Percentiles rank a stretch among this genome's conserved stretches.
Conservation (phyloP, 2,797 vertebrate genomes). For the Buceros bicornis region DNA sequence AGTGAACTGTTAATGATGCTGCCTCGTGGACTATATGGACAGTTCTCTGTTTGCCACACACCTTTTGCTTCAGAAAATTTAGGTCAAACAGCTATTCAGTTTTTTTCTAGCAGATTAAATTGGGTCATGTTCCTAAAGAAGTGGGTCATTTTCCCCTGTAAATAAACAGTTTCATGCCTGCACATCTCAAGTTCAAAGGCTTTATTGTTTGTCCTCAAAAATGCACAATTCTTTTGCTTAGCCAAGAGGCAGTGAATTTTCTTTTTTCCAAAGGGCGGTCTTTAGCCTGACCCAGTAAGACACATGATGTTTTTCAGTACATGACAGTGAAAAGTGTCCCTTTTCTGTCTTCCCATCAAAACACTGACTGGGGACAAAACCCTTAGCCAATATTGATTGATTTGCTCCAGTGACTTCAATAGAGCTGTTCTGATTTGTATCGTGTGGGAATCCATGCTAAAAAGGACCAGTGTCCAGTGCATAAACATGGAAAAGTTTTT, state of each 20-base stretch:
- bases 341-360: conserved; percentile 26
- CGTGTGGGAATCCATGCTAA: conserved; percentile 26
- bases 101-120: conserved; percentile 57
- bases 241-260: conserved; percentile 54
- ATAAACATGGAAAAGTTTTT: neutral
- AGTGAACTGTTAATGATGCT: conserved; percentile 18
- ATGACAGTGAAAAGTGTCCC: neutral
- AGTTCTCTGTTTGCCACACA: conserved; percentile 15
- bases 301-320: conserved; percentile 26
- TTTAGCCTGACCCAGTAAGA: conserved; percentile 40
- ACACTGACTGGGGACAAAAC: conserved; percentile 38
- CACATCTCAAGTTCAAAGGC: conserved; percentile 67
- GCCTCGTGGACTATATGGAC: neutral
- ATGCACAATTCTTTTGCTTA: conserved; percentile 46
- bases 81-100: conserved; percentile 36
- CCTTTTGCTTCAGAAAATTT: conserved; percentile 65
- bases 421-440: conserved; percentile 23
- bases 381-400: conserved; percentile 54
- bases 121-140: conserved; percentile 67
- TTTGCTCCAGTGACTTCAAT: conserved; percentile 37
- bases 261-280: conserved; percentile 28
- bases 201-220: conserved; percentile 70
- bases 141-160: conserved; percentile 70
- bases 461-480: neutral
- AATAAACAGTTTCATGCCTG: conserved; percentile 67